Evolutionary conservation across 2,797 vertebrate species (phyloP).

Genomic region (Muraenolepis orangiensis): DNA sequence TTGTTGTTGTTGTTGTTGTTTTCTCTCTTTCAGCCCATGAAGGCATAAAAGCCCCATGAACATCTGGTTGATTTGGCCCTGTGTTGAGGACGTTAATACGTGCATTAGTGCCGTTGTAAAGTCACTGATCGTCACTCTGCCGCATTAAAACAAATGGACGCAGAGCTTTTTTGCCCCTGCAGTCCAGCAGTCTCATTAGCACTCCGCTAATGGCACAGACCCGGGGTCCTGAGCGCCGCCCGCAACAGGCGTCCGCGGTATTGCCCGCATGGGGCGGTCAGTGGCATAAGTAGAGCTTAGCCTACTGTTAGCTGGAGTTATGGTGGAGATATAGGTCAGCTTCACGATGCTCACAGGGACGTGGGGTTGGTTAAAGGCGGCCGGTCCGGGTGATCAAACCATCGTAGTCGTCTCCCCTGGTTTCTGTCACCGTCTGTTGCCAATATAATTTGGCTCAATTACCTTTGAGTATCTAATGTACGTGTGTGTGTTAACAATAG

Average conservation of each 20-base stretch:
- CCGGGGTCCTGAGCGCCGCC: not conserved
- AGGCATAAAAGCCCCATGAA: not conserved
- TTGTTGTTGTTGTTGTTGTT: too few species aligned
- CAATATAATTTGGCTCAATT: not conserved
- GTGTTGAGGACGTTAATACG: not conserved
- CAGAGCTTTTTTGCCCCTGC: not conserved
- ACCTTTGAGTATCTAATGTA: not conserved
- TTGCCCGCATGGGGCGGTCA: slow-evolving; percentile 19
- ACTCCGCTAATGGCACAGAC: not conserved
- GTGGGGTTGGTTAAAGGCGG: too few species aligned
- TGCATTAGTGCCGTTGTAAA: not conserved
- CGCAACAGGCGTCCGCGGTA: not conserved
- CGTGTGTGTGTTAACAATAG: not conserved
- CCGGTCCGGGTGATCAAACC: not conserved
- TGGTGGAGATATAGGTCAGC: slow-evolving; percentile 51
- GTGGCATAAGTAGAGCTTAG: slow-evolving; percentile 54
- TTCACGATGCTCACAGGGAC: not conserved
- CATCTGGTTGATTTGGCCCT: not conserved
- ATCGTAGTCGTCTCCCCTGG: not conserved
- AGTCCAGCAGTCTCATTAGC: not conserved
- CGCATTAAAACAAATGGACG: not conserved
- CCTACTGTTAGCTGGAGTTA: slow-evolving; percentile 50
- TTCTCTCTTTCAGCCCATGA: not conserved
- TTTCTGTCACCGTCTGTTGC: not conserved
- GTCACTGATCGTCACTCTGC: not conserved